A percentile compares a stretch with the other conserved stretches of the same genome.
phyloP scores from a whole-genome alignment of 2,888 invertebrate species.

The Branchipolynoe longqiensis region DNA sequence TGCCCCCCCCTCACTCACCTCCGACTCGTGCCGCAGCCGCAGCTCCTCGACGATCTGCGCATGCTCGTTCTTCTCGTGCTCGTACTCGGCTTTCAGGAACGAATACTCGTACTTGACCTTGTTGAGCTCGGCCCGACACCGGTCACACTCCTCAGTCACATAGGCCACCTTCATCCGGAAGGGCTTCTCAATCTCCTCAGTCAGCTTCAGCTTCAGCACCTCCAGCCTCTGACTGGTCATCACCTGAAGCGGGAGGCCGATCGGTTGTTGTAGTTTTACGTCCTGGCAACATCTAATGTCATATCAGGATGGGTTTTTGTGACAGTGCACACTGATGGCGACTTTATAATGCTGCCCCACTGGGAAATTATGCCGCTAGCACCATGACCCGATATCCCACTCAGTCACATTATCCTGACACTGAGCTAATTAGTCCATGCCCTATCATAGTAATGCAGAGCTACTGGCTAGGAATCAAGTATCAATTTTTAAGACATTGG shows the following conservation, averaged over 20 bases:
- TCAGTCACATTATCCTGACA: too few relatives aligned
- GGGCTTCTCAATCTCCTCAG: conserved; percentile 76
- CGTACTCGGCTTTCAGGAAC: conserved; percentile 81
- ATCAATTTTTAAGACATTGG: too few relatives aligned
- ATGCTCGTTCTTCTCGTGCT: conserved; percentile 77
- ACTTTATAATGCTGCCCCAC: too few relatives aligned
- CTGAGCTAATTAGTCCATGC: too few relatives aligned
- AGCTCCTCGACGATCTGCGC: conserved; percentile 76
- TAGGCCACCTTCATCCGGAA: conserved; percentile 76
- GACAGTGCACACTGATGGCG: too few relatives aligned
- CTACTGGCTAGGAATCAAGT: too few relatives aligned
- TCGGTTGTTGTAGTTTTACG: too few relatives aligned
- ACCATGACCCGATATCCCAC: too few relatives aligned
- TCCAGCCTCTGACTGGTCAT: conserved; percentile 78
- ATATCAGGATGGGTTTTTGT: too few relatives aligned
- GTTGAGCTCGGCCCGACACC: conserved; percentile 74
- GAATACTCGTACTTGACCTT: conserved; percentile 79
- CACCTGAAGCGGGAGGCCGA: conserved; percentile 70
- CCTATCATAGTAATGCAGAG: too few relatives aligned
- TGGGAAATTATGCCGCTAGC: too few relatives aligned
- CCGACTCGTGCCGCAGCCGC: conserved; percentile 79
- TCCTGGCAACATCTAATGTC: too few relatives aligned
- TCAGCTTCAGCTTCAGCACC: conserved; percentile 75
- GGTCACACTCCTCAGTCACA: conserved; percentile 78
- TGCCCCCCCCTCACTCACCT: conserved; percentile 77